A percentile compares a stretch with the other conserved stretches of the same genome.
Evolutionary conservation across 2,113 vertebrate genomes (phyloP).

Genomic region (Crotalus helleri): DNA sequence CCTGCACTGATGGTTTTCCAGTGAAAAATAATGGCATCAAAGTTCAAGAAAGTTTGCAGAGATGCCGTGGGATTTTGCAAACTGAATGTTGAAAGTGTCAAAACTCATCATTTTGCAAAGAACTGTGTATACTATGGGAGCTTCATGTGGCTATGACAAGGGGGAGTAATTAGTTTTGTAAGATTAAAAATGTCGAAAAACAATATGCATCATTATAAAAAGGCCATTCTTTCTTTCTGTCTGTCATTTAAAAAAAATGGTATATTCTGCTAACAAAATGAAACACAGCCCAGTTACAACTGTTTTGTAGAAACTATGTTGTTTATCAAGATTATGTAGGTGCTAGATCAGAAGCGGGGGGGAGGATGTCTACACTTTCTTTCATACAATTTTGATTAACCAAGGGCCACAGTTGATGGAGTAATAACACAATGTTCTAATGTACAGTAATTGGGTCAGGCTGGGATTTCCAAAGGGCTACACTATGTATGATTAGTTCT

Average conservation of each 20-base stretch:
- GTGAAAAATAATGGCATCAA: slow-evolving; percentile 20
- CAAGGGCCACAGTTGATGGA: background rate
- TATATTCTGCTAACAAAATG: background rate
- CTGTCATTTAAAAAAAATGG: background rate
- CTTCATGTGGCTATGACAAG: background rate
- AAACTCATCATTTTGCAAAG: background rate
- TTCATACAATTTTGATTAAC: background rate
- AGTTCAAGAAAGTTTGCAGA: slow-evolving; percentile 19
- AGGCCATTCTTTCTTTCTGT: background rate
- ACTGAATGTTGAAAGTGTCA: slow-evolving; percentile 13
- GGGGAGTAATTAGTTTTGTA: background rate
- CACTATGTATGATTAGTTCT: background rate
- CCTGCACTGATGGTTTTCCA: background rate
- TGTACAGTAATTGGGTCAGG: background rate
- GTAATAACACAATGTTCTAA: background rate
- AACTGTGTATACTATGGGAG: background rate
- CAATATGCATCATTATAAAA: background rate
- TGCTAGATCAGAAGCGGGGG: background rate
- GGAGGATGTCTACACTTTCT: background rate
- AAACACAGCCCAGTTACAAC: background rate
- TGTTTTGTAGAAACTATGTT: background rate
- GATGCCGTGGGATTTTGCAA: slow-evolving; percentile 24
- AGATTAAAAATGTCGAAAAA: background rate
- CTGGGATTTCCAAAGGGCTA: background rate
- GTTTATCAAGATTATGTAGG: background rate